Percentiles rank a stretch among this genome's conserved stretches.
phyloP scores from a whole-genome alignment of 2,888 invertebrate genomes.

The Orthosia gothica region DNA sequence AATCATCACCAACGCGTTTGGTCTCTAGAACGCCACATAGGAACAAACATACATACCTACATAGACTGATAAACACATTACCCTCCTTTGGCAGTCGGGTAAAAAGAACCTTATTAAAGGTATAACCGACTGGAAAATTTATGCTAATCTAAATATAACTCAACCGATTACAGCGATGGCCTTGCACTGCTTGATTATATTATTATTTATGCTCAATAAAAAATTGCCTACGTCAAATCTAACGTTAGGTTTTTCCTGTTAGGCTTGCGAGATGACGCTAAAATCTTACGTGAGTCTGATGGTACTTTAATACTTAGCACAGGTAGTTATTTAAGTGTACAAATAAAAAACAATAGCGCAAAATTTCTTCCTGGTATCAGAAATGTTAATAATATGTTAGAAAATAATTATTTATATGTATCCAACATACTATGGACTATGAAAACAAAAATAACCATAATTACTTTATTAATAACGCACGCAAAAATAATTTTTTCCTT shows the following conservation, averaged over 20 bases:
- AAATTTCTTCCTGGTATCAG: not conserved
- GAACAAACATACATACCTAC: too few relatives aligned
- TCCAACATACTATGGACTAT: not conserved
- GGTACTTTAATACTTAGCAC: not conserved
- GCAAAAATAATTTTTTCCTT: not conserved
- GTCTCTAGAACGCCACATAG: too few relatives aligned
- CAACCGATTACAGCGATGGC: not conserved
- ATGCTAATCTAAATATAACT: constrained; percentile 15
- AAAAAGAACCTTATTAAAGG: not conserved
- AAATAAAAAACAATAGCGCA: constrained; percentile 4
- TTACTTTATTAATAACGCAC: not conserved
- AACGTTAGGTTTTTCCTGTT: constrained; percentile 45
- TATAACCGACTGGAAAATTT: not conserved
- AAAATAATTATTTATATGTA: not conserved
- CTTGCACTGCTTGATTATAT: constrained; percentile 34
- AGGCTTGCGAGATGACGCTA: constrained; percentile 9
- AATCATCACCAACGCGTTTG: too few relatives aligned
- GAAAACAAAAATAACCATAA: not conserved
- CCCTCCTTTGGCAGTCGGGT: too few relatives aligned
- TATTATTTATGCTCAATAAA: constrained; percentile 27
- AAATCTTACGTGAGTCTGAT: not conserved
- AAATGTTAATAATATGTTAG: constrained; percentile 5
- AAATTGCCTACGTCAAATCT: constrained; percentile 36
- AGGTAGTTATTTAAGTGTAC: not conserved
- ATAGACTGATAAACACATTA: too few relatives aligned